Evolutionary conservation across 2,888 invertebrate species (phyloP), one percentile per base, ranked within the genome.

Genomic region (Clistopyga incitator): DNA sequence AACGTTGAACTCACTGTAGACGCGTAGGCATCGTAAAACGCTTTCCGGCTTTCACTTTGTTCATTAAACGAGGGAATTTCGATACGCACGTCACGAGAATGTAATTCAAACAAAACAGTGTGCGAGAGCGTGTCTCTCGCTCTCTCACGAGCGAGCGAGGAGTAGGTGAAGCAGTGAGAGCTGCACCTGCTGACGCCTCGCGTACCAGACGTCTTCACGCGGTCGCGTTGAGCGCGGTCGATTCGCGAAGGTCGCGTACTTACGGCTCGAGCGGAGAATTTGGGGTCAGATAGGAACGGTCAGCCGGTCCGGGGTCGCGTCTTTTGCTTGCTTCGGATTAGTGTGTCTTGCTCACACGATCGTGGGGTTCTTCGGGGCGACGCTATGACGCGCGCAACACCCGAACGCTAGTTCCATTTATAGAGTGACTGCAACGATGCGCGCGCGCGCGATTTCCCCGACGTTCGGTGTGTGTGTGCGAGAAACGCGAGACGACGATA

Each of bases 181-280:
- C 20, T 81, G 78, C 84, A 84, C 84, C 84, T 84, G 80, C 68
- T 78, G 84, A 84, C 77, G 80, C 80, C 54, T 70, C 38, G 59
- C 68, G 68, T 70, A 59, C 56, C 78, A 74, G 80, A 78, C 80
- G 50, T 25, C 42, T 72, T 70, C 79, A 68, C 64, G 64, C 64
- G 79, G 47, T 59, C 64, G 34, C 38, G 68, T 68, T 50, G 76
- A 70, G 67, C 72, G 61, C 77, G 80, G 70, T 84, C 83, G 83
- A 84, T 80, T 68, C 68, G 45, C 80, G 80, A 80, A 84, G 80
- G 84, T 80, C 80, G 68, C 74, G 64, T 64, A 72, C 79, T 47
- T 65, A 50, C 25, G 54, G 29, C n/a, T 47, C 64, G 70, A 59
- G 42, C 54, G 70, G 54, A 74, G 80, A 74, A 84, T 81, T 84